Percentiles rank a stretch among this genome's conserved stretches.
These are phyloP conservation scores for Gambusia affinis DNA, from an alignment of 2,113 vertebrate species.

Conservation along the genomic window DNA sequence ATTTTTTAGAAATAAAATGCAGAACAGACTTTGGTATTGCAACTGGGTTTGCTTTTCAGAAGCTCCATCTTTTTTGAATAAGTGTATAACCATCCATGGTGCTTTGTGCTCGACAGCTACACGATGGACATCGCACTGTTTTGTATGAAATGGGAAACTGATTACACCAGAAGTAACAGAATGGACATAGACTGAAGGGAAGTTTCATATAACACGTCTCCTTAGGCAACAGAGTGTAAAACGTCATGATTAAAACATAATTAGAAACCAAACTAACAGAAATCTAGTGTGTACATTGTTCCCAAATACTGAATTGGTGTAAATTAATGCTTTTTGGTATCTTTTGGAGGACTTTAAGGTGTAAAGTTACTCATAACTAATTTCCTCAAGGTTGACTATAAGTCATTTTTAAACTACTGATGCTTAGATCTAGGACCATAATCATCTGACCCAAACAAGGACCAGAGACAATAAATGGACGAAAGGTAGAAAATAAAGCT, in stretches of 20 bases:
- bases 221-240: background rate
- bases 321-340: background rate
- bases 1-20: conserved; percentile 27
- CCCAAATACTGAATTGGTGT: too few relatives aligned
- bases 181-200: background rate
- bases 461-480: background rate
- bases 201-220: background rate
- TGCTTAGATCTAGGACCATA: background rate
- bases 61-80: background rate
- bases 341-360: too few relatives aligned
- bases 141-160: conserved; percentile 10
- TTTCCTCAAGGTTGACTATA: too few relatives aligned
- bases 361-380: too few relatives aligned
- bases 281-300: too few relatives aligned
- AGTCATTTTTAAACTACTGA: too few relatives aligned
- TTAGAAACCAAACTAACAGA: background rate
- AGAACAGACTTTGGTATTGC: conserved; percentile 69
- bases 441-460: background rate
- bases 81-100: conserved; percentile 5
- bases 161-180: background rate
- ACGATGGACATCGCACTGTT: conserved; percentile 17
- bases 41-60: conserved; percentile 25
- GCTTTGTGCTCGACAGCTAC: conserved; percentile 45
- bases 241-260: background rate
- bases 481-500: background rate